These are phyloP conservation scores for Dipodomys spectabilis DNA, from an alignment of 2,113 vertebrate genomes.

Conservation along the genomic window DNA sequence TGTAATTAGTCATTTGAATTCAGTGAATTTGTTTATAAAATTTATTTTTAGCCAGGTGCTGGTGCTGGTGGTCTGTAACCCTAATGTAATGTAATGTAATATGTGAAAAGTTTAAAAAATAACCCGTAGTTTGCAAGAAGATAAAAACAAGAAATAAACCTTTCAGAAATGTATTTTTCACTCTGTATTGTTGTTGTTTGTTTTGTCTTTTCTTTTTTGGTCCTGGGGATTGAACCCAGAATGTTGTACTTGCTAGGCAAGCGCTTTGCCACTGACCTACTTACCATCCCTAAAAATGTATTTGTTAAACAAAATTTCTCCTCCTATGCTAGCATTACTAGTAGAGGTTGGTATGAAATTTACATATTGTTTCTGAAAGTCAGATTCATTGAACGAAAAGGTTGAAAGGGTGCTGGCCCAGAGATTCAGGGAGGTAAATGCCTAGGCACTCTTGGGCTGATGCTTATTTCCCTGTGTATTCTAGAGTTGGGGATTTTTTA, in stretches of 20 bases:
- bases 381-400: conserved; percentile 18
- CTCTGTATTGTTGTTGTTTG: too few relatives aligned
- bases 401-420: background rate
- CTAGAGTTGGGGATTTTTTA: conserved; percentile 31
- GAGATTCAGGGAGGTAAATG: background rate
- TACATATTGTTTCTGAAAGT: background rate
- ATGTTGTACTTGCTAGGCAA: too few relatives aligned
- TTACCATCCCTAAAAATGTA: too few relatives aligned
- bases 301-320: too few relatives aligned
- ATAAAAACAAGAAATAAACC: conserved; percentile 42
- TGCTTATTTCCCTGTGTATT: background rate
- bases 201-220: too few relatives aligned
- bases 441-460: background rate
- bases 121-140: conserved; percentile 50
- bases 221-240: too few relatives aligned
- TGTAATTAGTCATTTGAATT: conserved; percentile 16
- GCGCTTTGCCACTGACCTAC: too few relatives aligned
- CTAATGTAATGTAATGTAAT: conserved; percentile 8
- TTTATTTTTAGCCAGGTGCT: background rate
- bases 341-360: background rate
- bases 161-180: too few relatives aligned
- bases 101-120: conserved; percentile 20
- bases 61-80: too few relatives aligned
- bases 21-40: background rate
- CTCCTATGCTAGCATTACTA: background rate